Evolutionary conservation across 1,140 invertebrate genomes (phyloP).

Genomic region (Panulirus ornatus): DNA sequence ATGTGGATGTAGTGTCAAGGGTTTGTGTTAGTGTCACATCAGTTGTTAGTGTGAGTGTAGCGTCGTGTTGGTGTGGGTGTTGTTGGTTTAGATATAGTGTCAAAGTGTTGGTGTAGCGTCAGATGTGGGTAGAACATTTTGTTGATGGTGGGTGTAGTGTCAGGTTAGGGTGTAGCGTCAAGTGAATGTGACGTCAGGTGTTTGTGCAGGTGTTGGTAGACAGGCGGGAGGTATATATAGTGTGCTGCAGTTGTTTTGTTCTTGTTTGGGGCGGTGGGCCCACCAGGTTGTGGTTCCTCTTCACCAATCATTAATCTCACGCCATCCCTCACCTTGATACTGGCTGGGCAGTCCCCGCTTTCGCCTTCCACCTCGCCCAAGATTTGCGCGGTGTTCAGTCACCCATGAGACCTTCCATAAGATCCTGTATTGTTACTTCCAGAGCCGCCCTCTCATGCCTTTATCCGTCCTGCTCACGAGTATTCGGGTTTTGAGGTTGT

Average conservation of each 20-base stretch:
- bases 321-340: neutral
- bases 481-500: neutral
- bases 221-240: neutral
- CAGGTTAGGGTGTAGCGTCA: neutral
- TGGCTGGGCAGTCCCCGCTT: neutral
- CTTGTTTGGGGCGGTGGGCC: neutral
- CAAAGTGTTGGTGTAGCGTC: too few relatives aligned
- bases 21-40: too few relatives aligned
- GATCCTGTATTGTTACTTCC: neutral
- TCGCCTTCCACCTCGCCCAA: neutral
- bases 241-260: neutral
- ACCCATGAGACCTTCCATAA: neutral
- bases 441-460: neutral
- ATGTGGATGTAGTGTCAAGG: too few relatives aligned
- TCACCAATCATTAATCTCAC: constrained; percentile 32
- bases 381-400: neutral
- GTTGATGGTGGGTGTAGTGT: neutral
- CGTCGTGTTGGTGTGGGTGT: too few relatives aligned
- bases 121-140: too few relatives aligned
- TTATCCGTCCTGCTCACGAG: neutral
- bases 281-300: neutral
- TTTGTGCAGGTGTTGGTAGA: too few relatives aligned
- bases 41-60: too few relatives aligned
- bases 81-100: too few relatives aligned
- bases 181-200: too few relatives aligned